Percentiles rank a stretch among this genome's conserved stretches.
Conservation (phyloP, 2,113 vertebrate genomes). For the Corythornis cristatus region DNA sequence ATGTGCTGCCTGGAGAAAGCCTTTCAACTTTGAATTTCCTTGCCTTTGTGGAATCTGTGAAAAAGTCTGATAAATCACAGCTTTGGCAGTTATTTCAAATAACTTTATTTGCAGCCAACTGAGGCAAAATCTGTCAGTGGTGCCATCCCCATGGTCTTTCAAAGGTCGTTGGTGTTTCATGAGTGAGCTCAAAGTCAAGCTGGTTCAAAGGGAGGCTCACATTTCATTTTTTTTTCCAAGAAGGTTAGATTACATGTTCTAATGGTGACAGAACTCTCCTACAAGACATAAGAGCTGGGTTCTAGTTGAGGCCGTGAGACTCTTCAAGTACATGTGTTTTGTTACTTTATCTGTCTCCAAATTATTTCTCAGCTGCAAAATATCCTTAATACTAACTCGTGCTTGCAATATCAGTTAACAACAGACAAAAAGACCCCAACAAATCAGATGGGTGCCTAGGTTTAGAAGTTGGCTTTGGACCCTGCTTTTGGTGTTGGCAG, state of each 20-base stretch:
- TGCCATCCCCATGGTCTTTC: background rate
- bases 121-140: conserved; percentile 31
- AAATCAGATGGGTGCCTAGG: background rate
- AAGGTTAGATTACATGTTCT: conserved; percentile 9
- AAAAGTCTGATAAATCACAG: conserved; percentile 52
- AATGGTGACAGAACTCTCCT: conserved; percentile 35
- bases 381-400: background rate
- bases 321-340: conserved; percentile 32
- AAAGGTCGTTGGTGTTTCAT: background rate
- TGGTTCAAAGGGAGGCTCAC: conserved; percentile 39
- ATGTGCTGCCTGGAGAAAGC: conserved; percentile 56
- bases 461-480: background rate
- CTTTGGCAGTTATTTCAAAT: conserved; percentile 61
- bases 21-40: conserved; percentile 56
- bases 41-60: conserved; percentile 58
- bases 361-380: background rate
- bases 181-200: conserved; percentile 23
- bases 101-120: conserved; percentile 37
- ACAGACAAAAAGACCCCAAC: background rate
- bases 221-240: conserved; percentile 22
- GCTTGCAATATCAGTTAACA: background rate
- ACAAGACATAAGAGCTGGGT: conserved; percentile 2
- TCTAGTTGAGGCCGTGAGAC: background rate
- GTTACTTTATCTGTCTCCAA: background rate
- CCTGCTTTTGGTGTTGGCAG: background rate